Percentiles rank a stretch among this genome's conserved stretches.
Conservation (phyloP, 2,888 invertebrate species). For the Drosophila monieri region DNA sequence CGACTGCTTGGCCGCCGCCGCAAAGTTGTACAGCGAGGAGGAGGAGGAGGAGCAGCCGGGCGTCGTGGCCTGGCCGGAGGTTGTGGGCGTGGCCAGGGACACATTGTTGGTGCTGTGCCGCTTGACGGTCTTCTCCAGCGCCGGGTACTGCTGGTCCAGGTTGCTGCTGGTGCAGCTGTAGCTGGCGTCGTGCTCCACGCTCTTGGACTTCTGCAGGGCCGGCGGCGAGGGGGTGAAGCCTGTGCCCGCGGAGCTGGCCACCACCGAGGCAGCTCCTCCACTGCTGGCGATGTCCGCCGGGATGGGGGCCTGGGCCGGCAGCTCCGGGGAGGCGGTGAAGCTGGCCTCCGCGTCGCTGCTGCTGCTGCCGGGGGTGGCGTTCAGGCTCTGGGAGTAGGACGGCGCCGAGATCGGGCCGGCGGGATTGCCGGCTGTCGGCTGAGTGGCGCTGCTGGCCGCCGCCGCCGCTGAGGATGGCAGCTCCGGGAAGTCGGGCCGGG, state of each 20-base stretch:
- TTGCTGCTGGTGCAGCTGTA: slow-evolving; percentile 81
- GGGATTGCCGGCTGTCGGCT: slow-evolving; percentile 2
- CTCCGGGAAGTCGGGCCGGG: slow-evolving; percentile 63
- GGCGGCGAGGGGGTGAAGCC: slow-evolving; percentile 49
- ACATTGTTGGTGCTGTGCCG: slow-evolving; percentile 80
- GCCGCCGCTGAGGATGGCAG: slow-evolving; percentile 34
- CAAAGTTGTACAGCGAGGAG: slow-evolving; percentile 46
- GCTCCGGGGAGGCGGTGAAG: slow-evolving; percentile 14
- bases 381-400: slow-evolving; percentile 60
- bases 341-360: slow-evolving; percentile 19
- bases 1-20: slow-evolving; percentile 56
- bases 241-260: slow-evolving; percentile 2
- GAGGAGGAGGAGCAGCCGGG: neutral
- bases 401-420: slow-evolving; percentile 33
- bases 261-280: neutral
- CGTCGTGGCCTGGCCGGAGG: neutral
- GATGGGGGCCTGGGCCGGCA: neutral
- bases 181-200: slow-evolving; percentile 81
- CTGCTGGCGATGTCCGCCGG: neutral
- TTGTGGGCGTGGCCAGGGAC: slow-evolving; percentile 29
- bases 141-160: slow-evolving; percentile 84
- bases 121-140: slow-evolving; percentile 84
- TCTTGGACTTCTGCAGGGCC: slow-evolving; percentile 83
- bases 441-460: neutral
- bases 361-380: slow-evolving; percentile 38